Percentiles rank a stretch among this genome's conserved stretches.
Conservation (phyloP, 1,140 invertebrate genomes). For the Ditylenchus dipsaci region DNA sequence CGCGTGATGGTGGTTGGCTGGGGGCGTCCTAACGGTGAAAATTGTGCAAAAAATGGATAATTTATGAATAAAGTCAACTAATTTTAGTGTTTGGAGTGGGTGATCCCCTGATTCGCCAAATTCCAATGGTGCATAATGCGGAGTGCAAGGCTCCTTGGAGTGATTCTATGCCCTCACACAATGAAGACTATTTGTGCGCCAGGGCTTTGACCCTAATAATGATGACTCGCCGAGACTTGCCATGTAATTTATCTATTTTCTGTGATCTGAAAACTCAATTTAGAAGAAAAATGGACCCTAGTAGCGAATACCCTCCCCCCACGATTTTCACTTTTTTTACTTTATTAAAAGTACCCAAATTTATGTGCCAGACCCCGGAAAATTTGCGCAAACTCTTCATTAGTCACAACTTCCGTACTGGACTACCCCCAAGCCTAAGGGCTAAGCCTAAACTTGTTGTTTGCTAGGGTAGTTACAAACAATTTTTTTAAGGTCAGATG, state of each 20-base stretch:
- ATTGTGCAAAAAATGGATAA: slow-evolving; percentile 5
- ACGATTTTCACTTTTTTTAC: neutral
- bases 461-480: too few relatives aligned
- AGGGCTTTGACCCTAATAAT: slow-evolving; percentile 35
- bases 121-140: slow-evolving; percentile 35
- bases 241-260: slow-evolving; percentile 17
- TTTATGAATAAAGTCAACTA: neutral
- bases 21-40: slow-evolving; percentile 22
- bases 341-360: too few relatives aligned
- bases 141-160: slow-evolving; percentile 28
- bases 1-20: slow-evolving; percentile 23
- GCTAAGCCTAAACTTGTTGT: too few relatives aligned
- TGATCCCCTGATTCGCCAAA: slow-evolving; percentile 41
- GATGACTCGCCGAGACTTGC: slow-evolving; percentile 37
- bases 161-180: slow-evolving; percentile 33
- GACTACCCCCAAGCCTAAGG: too few relatives aligned
- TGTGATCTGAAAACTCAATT: neutral
- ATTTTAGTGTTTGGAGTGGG: slow-evolving; percentile 28
- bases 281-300: too few relatives aligned
- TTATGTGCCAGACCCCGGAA: too few relatives aligned
- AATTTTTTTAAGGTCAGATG: too few relatives aligned
- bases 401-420: too few relatives aligned
- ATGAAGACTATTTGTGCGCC: slow-evolving; percentile 39
- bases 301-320: too few relatives aligned
- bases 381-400: too few relatives aligned